Evolutionary conservation across 2,797 vertebrate genomes (phyloP), one percentile per base, ranked within the genome.

Genomic region (Hippopotamyrus pictus): DNA sequence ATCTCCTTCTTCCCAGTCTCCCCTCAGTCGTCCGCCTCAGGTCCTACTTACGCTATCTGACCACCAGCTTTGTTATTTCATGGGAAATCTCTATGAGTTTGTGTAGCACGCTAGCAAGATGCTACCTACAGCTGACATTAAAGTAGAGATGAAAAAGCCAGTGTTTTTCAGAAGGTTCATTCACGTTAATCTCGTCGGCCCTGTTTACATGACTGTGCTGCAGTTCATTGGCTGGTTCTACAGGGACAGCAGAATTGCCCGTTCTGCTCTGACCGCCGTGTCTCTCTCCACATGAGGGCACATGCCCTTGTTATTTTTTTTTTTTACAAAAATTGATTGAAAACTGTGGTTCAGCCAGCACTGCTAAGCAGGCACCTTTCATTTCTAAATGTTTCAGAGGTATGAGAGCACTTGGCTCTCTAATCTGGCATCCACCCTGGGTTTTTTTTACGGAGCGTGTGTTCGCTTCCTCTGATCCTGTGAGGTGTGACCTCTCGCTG

Each of bases 401-500:
- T 59, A 59, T 41, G 14, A 33, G 53, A 87, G 86, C 12, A 3
- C 12, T 85, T 59, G 76, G 57, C 59, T 19, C 82, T 14, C 57
- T 29, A 6, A 19, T 6, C 76, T 29, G 44, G 41, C 62, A 19
- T 25, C 22, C 29, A 48, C 73, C 25, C 3, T 12, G 3, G 29
- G 19, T 7, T 65, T 12, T 65, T 89, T 65, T 51, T 41, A n/a
- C 2, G 29, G 54, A 57, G 51, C 51, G 57, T 51, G 57, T 25
- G 25, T 29, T 69, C 14, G 44, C 46, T 89, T 53, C 57, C 82
- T 22, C 53, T 41, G 14, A 59, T 57, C 41, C 51, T 89, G 79
- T 48, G 79, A 59, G 88, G 82, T 89, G 88, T 44, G 88, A 62
- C 79, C 44, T 89, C 88, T 82, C 25, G 79, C 88, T 11, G 88